Evolutionary conservation across 2,888 invertebrate genomes (phyloP), one percentile per base, ranked within the genome.

Genomic region (Calliphora vomitoria): DNA sequence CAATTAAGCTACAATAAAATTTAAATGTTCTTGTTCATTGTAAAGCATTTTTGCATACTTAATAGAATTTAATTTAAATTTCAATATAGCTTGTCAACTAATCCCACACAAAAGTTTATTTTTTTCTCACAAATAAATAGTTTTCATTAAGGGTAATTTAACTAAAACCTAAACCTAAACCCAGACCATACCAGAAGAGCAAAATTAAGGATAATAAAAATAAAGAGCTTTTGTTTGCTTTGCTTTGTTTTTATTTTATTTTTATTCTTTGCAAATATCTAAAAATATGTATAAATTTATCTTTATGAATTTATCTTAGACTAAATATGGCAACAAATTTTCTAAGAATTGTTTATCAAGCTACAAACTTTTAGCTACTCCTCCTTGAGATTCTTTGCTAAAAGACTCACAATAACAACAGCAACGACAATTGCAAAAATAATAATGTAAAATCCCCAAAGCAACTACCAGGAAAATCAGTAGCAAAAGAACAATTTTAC

Each of bases 331-430:
- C 20, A 53, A 81, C 71, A 81, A 71, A 72, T 72, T 81, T 81
- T 66, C 81, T 35, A 64, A 44, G 81, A 66, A 81, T 62, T 80
- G 47, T 71, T 71, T 62, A 71, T 53, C 50, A 50, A 71, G 62
- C 55, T 38, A 53, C 50, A 79, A 76, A n/a, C 44, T 31, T 18
- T 55, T 25, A 20, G 20, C 11, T 13, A 25, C 25, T 25, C 53
- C 13, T 11, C 15, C 18, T 55, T 13, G 1, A 13, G 44, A 44
- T 4, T 3, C 5, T 38, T 60, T 58, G 13, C 18, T 20, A 31
- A 66, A n/a, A 11, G 38, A 66, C 18, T 25, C 13, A 53, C 31
- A 72, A 53, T 6, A 72, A 10, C 10, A 50, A 71, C 41, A 62
- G 31, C 31, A 50, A n/a, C 31, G 55, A n/a, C 18, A 55, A 20